Conservation (phyloP, 2,888 invertebrate species). For the Operophtera brumata region DNA sequence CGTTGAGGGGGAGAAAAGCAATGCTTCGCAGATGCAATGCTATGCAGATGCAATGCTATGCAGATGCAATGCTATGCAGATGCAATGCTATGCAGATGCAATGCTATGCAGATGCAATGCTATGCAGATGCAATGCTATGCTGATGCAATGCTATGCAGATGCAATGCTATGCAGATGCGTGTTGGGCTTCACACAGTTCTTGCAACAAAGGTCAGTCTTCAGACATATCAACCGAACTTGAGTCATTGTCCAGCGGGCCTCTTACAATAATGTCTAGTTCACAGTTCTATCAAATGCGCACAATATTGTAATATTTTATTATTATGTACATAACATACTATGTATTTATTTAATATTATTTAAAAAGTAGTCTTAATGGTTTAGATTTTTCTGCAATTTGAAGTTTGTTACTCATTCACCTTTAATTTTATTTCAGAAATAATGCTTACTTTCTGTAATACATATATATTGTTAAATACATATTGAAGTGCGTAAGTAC, state of each 20-base stretch:
- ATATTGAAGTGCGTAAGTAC: too few species aligned
- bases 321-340: conserved; percentile 30
- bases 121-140: conserved; percentile 52
- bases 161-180: conserved; percentile 51
- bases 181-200: conserved; percentile 67
- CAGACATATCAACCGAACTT: conserved; percentile 66
- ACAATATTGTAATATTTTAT: conserved; percentile 47
- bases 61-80: conserved; percentile 50
- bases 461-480: too few species aligned
- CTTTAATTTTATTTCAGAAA: conserved; percentile 46
- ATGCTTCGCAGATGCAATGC: conserved; percentile 66
- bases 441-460: conserved; percentile 31
- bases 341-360: conserved; percentile 27
- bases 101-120: conserved; percentile 50
- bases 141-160: conserved; percentile 50
- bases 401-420: conserved; percentile 50
- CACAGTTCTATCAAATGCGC: conserved; percentile 52
- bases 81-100: conserved; percentile 50
- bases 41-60: conserved; percentile 52
- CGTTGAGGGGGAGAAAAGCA: conserved; percentile 53
- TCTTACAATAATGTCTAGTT: conserved; percentile 37
- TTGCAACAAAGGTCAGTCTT: conserved; percentile 66
- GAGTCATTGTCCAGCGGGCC: conserved; percentile 46
- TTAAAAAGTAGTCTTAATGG: conserved; percentile 26
- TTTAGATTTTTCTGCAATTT: conserved; percentile 34